Evolutionary conservation across 2,888 invertebrate species (phyloP).

Genomic region (Agriopis marginaria): DNA sequence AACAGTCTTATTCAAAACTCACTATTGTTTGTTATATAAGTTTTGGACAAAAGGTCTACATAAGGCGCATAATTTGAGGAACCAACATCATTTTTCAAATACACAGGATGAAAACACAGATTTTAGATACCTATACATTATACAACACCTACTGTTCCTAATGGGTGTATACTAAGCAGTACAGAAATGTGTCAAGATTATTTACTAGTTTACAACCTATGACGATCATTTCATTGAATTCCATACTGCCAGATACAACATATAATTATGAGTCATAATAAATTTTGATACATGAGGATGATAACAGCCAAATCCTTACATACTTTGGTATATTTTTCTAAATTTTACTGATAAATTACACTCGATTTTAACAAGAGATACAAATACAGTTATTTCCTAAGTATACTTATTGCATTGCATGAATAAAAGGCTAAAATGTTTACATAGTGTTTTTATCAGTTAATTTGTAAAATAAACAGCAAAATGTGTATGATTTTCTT

Average conservation of each 20-base stretch:
- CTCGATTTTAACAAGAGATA: conserved; percentile 52
- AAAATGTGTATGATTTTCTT: conserved; percentile 47
- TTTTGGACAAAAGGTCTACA: no score
- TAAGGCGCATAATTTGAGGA: no score
- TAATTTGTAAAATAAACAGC: conserved; percentile 40
- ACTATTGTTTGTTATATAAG: no score
- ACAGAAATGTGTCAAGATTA: conserved; percentile 28
- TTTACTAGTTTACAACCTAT: conserved; percentile 24
- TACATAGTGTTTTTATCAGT: conserved; percentile 40
- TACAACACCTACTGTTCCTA: conserved; percentile 46
- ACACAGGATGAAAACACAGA: neutral
- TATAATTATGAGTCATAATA: conserved; percentile 46
- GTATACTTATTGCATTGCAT: conserved; percentile 41
- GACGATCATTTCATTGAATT: conserved; percentile 17
- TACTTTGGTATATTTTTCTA: conserved; percentile 65
- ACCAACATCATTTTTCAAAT: neutral
- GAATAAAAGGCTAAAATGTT: conserved; percentile 51
- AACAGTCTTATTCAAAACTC: no score
- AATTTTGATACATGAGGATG: conserved; percentile 58
- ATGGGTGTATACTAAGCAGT: conserved; percentile 44
- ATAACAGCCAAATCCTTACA: conserved; percentile 64
- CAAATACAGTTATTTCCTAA: conserved; percentile 41
- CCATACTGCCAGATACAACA: conserved; percentile 32
- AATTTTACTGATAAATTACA: conserved; percentile 54
- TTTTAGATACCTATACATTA: conserved; percentile 44